A percentile compares a stretch with the other conserved stretches of the same genome.
phyloP scores from a whole-genome alignment of 2,888 invertebrate genomes.

The Ophion ellenae region DNA sequence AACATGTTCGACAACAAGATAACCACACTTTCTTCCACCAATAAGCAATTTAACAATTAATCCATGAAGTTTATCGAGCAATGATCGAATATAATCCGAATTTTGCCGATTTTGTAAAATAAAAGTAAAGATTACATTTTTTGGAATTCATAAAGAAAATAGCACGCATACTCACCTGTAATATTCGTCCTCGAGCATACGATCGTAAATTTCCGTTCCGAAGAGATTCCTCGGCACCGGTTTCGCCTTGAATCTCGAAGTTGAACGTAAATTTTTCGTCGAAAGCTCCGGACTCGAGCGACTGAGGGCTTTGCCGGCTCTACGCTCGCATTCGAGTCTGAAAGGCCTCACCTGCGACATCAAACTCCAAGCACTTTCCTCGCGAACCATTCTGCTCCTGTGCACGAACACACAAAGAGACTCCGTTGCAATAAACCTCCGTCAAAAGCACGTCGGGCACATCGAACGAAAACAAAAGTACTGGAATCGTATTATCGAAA shows the following conservation, averaged over 20 bases:
- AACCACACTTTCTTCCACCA: too few relatives aligned
- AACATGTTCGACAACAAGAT: too few relatives aligned
- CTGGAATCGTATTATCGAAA: too few relatives aligned
- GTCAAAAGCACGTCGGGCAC: neutral
- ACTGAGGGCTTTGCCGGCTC: conserved; percentile 78
- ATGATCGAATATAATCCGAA: too few relatives aligned
- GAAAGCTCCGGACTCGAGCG: conserved; percentile 82
- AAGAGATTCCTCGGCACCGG: conserved; percentile 90
- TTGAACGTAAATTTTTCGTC: conserved; percentile 63
- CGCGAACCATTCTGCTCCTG: conserved; percentile 81
- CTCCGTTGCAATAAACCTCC: neutral
- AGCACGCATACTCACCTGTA: conserved; percentile 76
- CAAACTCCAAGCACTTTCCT: conserved; percentile 80
- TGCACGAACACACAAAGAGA: neutral
- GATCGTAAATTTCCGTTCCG: conserved; percentile 89
- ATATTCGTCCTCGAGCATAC: conserved; percentile 90
- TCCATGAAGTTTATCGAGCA: too few relatives aligned
- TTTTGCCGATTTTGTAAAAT: too few relatives aligned
- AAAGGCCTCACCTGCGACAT: conserved; percentile 82
- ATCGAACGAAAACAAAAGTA: neutral
- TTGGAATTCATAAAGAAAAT: neutral
- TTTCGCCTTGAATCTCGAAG: conserved; percentile 86
- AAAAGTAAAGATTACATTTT: neutral
- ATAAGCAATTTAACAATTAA: too few relatives aligned
- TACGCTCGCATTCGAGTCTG: conserved; percentile 80